These are phyloP conservation scores for Drosophila suzukii DNA, from an alignment of 1,140 invertebrate species.

Conservation along the genomic window DNA sequence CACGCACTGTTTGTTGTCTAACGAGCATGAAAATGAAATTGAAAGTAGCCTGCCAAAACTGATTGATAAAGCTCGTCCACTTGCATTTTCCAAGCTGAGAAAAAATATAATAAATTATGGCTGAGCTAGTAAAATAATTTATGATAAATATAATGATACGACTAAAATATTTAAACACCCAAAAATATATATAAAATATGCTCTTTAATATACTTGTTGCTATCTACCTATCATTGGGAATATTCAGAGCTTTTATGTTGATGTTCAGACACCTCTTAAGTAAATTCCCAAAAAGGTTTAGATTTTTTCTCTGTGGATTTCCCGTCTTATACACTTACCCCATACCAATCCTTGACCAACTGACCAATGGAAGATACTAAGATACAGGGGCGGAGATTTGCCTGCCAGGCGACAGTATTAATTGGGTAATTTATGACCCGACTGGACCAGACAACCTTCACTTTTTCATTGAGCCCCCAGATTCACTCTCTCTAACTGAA, in stretches of 20 bases:
- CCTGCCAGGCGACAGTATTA: slow-evolving; percentile 59
- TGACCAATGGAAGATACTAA: slow-evolving; percentile 26
- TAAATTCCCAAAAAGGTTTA: too few relatives aligned
- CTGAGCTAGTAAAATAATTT: neutral
- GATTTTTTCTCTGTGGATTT: slow-evolving; percentile 7
- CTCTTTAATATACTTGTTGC: too few relatives aligned
- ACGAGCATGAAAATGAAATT: slow-evolving; percentile 81
- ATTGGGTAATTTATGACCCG: slow-evolving; percentile 66
- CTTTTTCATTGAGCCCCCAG: slow-evolving; percentile 19
- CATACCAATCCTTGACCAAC: slow-evolving; percentile 15
- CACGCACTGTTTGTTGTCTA: slow-evolving; percentile 70
- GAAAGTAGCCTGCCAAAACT: slow-evolving; percentile 68
- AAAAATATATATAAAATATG: too few relatives aligned
- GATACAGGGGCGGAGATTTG: slow-evolving; percentile 2
- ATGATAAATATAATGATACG: neutral
- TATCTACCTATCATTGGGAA: too few relatives aligned
- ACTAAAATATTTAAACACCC: too few relatives aligned
- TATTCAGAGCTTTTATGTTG: too few relatives aligned
- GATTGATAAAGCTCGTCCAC: slow-evolving; percentile 62
- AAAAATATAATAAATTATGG: neutral
- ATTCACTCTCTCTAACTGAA: slow-evolving; percentile 20
- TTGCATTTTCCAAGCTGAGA: neutral
- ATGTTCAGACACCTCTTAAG: too few relatives aligned
- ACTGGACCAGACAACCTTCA: slow-evolving; percentile 55
- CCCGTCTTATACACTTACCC: neutral